phyloP scores from a whole-genome alignment of 1,140 invertebrate genomes.

The Ips typographus region DNA sequence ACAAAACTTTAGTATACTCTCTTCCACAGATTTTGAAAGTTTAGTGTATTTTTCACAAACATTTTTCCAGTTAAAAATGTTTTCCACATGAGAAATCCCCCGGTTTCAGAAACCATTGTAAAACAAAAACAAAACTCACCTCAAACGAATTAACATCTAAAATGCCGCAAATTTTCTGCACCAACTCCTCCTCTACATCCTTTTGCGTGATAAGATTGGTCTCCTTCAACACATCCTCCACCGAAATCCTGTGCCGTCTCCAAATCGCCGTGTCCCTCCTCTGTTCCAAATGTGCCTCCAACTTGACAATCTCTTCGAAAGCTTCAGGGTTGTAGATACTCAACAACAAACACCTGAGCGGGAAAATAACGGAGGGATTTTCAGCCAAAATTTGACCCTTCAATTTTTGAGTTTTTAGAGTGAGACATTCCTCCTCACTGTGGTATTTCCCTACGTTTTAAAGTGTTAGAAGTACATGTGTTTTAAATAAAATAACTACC shows the following conservation, averaged over 20 bases:
- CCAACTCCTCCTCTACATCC: conserved; percentile 61
- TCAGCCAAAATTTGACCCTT: conserved; percentile 29
- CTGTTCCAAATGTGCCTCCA: conserved; percentile 70
- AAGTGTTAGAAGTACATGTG: neutral
- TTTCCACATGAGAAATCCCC: no score
- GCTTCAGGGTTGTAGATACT: conserved; percentile 61
- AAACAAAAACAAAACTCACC: conserved; percentile 54
- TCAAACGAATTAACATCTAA: conserved; percentile 70
- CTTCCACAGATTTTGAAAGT: no score
- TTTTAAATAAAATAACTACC: conserved; percentile 40
- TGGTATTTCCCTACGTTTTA: conserved; percentile 53
- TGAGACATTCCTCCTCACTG: conserved; percentile 52
- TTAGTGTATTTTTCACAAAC: no score
- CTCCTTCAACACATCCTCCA: conserved; percentile 20
- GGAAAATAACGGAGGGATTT: conserved; percentile 56
- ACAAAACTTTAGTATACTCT: no score
- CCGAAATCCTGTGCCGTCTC: conserved; percentile 54
- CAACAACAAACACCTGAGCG: conserved; percentile 66
- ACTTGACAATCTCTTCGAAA: conserved; percentile 62
- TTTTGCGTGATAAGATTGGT: conserved; percentile 55
- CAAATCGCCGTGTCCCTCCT: conserved; percentile 61
- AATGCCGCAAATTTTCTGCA: conserved; percentile 65
- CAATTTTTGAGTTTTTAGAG: conserved; percentile 68
- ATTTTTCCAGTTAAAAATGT: no score
- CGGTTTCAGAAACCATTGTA: conserved; percentile 4